Base-by-base conservation (phyloP, 1,140 invertebrate species). In the Eufriesea mexicana region DNA sequence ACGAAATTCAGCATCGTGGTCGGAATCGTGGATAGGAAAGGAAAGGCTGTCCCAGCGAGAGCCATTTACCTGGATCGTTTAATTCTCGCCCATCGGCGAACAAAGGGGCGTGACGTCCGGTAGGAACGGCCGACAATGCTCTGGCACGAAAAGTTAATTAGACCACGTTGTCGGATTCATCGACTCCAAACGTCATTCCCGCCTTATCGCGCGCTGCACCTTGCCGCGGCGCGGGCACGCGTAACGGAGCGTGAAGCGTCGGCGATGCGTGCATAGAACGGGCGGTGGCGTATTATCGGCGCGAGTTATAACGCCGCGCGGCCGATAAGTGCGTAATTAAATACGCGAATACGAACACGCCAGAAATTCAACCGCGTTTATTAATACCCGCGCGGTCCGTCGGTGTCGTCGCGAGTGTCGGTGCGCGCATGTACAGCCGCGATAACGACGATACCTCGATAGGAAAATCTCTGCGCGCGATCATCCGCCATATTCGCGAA, bases 261-360 rank as follows among this genome's bases (percentile, higher is more conserved):
- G 59, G 18, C 61, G 47, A 79, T 73, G 57, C 79, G 72, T 74
- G 70, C 71, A 35, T 66, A 55, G 42, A 75, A 76, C 72, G 54
- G 51, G 25, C 79, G 72, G 9, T 57, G 73, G 72, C 62, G 51
- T 76, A 68, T 76, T 68, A 76, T 82, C 79, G 73, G 8, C 42
- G 71, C 61, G 61, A 67, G 71, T 80, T 80, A 72, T 49, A 75
- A 67, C 71, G 35, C 79, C 35, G 79, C 5, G 9, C 10, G 23
- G 42, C 25, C 79, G 73, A 82, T 76, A 82, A 82, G 42, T 76
- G 79, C 73, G 79, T 82, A 82, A 82, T 82, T 82, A 76, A 73
- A 82, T 76, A 76, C 62, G 67, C 79, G 79, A 74, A 81, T 64
- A 42, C 59, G 79, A 81, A 67, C 51, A 75, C 42, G 61, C 35